These are phyloP conservation scores for Menura novaehollandiae DNA, from an alignment of 2,113 vertebrate genomes.

Conservation along the genomic window DNA sequence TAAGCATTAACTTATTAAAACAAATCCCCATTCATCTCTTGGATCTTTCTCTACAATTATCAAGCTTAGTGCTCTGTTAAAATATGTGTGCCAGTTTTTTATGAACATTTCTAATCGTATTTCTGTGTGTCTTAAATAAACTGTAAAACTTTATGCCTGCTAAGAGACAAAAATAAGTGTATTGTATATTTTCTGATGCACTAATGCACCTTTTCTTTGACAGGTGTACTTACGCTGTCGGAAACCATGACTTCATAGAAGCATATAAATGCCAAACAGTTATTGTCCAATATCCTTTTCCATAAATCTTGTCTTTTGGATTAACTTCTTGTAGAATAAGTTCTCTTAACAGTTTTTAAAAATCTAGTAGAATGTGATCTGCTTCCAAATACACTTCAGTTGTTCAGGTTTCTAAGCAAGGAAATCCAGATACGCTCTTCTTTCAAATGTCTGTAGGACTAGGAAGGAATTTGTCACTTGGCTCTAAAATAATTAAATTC, in stretches of 20 bases:
- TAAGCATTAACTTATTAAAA: neutral
- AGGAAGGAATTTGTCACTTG: neutral
- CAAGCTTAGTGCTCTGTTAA: neutral
- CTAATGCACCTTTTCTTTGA: neutral
- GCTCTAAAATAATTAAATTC: neutral
- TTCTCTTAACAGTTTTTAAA: neutral
- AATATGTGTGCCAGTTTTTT: neutral
- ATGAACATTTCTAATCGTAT: neutral
- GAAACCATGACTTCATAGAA: constrained; percentile 95
- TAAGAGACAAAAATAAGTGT: neutral
- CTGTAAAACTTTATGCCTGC: neutral
- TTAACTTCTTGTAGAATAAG: neutral
- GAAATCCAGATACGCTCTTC: neutral
- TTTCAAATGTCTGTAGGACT: neutral
- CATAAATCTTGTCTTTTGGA: neutral
- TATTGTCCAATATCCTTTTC: constrained; percentile 97
- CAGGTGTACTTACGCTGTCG: constrained; percentile 90
- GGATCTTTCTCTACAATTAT: neutral
- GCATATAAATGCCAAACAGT: constrained; percentile 96
- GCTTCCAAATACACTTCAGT: neutral
- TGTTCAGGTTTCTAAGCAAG: neutral
- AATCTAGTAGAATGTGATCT: neutral
- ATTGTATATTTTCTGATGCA: neutral
- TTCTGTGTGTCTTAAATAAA: neutral
- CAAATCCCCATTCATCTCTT: neutral